These are phyloP conservation scores for Thymelicus acteon DNA, from an alignment of 2,888 invertebrate species.

Conservation along the genomic window DNA sequence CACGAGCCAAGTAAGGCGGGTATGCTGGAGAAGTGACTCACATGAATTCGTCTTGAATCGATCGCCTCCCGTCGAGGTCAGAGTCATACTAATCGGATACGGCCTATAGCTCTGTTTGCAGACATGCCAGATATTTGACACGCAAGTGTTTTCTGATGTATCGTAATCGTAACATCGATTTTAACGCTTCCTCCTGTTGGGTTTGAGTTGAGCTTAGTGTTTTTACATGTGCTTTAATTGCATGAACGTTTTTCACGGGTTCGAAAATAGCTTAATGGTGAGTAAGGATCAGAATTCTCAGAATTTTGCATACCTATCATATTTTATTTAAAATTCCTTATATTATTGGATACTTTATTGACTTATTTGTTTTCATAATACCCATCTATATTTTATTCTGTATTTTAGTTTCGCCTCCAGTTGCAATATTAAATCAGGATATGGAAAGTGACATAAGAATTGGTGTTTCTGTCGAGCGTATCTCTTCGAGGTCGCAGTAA, in stretches of 20 bases:
- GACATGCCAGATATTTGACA: slow-evolving; percentile 33
- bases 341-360: too few relatives aligned
- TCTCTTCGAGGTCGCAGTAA: slow-evolving; percentile 63
- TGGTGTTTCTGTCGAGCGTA: slow-evolving; percentile 73
- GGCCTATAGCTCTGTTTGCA: slow-evolving; percentile 54
- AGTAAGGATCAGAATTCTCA: background rate
- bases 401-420: background rate
- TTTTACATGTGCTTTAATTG: slow-evolving; percentile 8
- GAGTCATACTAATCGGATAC: slow-evolving; percentile 61
- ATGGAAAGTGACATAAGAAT: slow-evolving; percentile 72
- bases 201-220: background rate
- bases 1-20: slow-evolving; percentile 74
- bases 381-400: too few relatives aligned
- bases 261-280: slow-evolving; percentile 15
- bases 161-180: slow-evolving; percentile 23
- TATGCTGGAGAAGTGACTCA: slow-evolving; percentile 75
- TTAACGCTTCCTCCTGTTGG: background rate
- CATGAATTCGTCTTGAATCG: slow-evolving; percentile 72
- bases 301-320: background rate
- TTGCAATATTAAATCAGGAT: slow-evolving; percentile 20
- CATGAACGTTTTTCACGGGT: background rate
- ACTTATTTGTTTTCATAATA: too few relatives aligned
- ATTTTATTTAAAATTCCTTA: too few relatives aligned
- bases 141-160: slow-evolving; percentile 17
- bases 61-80: slow-evolving; percentile 68